These are phyloP conservation scores for Reticulitermes speratus DNA, from an alignment of 1,140 invertebrate species.

Conservation along the genomic window DNA sequence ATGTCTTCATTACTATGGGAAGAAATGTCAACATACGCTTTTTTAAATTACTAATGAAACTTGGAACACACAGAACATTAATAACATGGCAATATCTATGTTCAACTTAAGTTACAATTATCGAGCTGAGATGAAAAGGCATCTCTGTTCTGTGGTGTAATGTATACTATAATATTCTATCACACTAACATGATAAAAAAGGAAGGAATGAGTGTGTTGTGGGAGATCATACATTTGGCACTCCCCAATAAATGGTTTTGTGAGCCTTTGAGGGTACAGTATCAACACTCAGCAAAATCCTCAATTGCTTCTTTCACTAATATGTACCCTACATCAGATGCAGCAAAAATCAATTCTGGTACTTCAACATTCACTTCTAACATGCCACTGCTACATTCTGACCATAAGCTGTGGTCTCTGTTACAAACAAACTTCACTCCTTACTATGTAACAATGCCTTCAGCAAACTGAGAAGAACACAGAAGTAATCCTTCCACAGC, in stretches of 20 bases:
- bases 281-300: neutral
- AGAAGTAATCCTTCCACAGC: neutral
- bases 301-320: neutral
- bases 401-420: neutral
- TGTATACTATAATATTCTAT: neutral
- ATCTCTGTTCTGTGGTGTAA: neutral
- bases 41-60: neutral
- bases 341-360: neutral
- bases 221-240: neutral
- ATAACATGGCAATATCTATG: neutral
- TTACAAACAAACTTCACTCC: neutral
- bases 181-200: neutral
- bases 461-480: no score
- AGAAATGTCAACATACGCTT: neutral
- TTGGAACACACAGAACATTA: neutral
- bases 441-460: neutral
- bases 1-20: slow-evolving; percentile 6
- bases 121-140: neutral
- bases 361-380: neutral
- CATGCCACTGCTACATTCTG: neutral
- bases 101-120: neutral
- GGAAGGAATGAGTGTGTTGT: neutral
- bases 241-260: neutral
- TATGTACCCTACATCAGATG: no score
- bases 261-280: neutral